Percentiles rank a stretch among this genome's conserved stretches.
Evolutionary conservation across 1,140 invertebrate species (phyloP).

Genomic region (Metopolophium dirhodum): DNA sequence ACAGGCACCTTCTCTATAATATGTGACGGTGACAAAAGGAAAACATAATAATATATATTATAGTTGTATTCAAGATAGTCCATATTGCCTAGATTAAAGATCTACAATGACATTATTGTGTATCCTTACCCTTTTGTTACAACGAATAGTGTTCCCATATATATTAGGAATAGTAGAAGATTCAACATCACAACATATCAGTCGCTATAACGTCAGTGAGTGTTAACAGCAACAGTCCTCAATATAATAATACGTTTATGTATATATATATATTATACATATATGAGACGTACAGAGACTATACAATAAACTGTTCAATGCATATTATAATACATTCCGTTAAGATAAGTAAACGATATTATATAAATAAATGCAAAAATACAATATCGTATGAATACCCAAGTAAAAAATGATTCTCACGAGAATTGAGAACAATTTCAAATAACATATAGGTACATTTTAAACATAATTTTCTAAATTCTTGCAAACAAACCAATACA

Average conservation of each 20-base stretch:
- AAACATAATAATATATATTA: not conserved
- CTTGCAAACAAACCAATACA: not conserved
- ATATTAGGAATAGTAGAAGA: not conserved
- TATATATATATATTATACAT: not conserved
- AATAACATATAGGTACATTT: not conserved
- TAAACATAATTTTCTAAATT: not conserved
- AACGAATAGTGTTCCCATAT: conserved; percentile 11
- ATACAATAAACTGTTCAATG: not conserved
- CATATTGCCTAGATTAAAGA: conserved; percentile 3
- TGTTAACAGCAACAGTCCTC: not conserved
- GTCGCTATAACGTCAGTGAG: not conserved
- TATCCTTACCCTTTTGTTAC: conserved; percentile 19
- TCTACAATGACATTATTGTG: conserved; percentile 7
- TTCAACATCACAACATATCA: not conserved
- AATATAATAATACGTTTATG: not conserved
- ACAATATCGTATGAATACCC: not conserved
- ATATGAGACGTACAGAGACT: not conserved
- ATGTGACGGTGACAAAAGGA: not conserved
- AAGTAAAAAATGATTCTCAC: not conserved
- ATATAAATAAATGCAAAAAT: not conserved
- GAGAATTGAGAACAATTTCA: not conserved
- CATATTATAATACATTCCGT: not conserved
- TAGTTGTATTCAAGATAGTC: not conserved
- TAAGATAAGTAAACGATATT: not conserved
- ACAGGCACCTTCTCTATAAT: not conserved